Base-by-base conservation (phyloP, 2,888 invertebrate genomes). In the Zygothrica quintamaculata region DNA sequence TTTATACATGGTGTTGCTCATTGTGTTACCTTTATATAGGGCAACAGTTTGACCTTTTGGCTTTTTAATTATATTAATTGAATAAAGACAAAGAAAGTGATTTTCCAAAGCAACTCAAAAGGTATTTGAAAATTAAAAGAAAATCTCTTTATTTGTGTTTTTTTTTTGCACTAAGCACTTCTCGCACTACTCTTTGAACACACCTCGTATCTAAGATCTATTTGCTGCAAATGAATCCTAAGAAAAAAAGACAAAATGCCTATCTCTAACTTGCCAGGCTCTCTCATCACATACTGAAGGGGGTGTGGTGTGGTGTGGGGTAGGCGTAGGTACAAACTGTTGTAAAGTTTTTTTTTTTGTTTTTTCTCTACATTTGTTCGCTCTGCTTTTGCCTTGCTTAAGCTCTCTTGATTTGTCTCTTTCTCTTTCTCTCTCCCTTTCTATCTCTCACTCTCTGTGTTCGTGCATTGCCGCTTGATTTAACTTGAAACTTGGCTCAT, bases 401-500 rank as follows among this genome's bases (percentile, higher is more conserved):
- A 8, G 15, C 18, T 3, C 18, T 22, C 18, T 22, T 22, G 2
- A 2, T 22, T 5, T 5, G 3, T 22, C 18, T 22, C 5, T 22
- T 22, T 22, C 18, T 22, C 5, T 36, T 8, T 12, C 15, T 36
- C 7, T 36, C 15, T 7, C 13, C 3, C 13, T 13, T 36, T 7
- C 1, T 15, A 18, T 6, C 22, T 7, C 22, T 42, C 3, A 25
- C 18, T 9, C 11, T 22, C 56, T 36, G 36, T 66, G 51, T 69
- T 56, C 43, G 67, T 59, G 59, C 56, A 75, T 72, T 76, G 77
- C 70, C 74, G 75, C 78, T 77, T 82, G 82, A 87, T 84, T 82
- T 82, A 82, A 86, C 87, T 86, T 81, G 74, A 86, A 84, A 79
- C 80, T 76, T 67, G 76, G 65, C 80, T 86, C 81, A 87, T 82